Percentiles rank a stretch among this genome's conserved stretches.
These are phyloP conservation scores for Saguinus midas DNA, from an alignment of 2,113 vertebrate genomes.

Conservation along the genomic window DNA sequence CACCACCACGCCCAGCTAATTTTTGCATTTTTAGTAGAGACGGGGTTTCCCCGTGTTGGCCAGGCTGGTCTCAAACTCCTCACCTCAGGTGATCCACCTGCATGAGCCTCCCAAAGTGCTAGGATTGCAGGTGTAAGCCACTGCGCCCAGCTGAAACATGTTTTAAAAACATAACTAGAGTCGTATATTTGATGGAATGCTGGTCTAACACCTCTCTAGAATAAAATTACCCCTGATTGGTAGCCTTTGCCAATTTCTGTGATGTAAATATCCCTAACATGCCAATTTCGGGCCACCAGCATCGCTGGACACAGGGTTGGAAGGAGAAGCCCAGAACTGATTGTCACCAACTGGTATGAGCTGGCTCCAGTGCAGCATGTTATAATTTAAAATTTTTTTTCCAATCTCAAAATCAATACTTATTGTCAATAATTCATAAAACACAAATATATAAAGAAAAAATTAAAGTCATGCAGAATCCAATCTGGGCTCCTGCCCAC, in stretches of 20 bases:
- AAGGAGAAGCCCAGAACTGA: background rate
- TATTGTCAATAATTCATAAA: background rate
- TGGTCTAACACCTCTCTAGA: background rate
- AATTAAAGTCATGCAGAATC: background rate
- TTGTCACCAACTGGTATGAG: background rate
- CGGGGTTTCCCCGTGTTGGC: too few relatives aligned
- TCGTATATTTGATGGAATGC: background rate
- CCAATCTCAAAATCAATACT: background rate
- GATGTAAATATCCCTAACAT: background rate
- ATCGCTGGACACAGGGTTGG: background rate
- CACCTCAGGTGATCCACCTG: too few relatives aligned
- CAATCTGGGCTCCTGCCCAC: background rate
- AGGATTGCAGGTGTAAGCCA: too few relatives aligned
- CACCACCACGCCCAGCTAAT: fast-evolving
- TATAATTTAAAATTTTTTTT: background rate
- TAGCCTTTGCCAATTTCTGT: background rate
- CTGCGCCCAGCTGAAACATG: too few relatives aligned
- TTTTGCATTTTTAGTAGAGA: too few relatives aligned
- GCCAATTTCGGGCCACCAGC: background rate
- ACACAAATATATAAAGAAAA: background rate
- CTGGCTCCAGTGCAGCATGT: background rate
- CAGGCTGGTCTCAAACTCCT: too few relatives aligned
- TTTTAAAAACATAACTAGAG: background rate
- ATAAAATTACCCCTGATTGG: background rate
- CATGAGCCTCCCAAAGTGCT: too few relatives aligned